Evolutionary conservation across 2,797 vertebrate species (phyloP).

Genomic region (Paguma larvata): DNA sequence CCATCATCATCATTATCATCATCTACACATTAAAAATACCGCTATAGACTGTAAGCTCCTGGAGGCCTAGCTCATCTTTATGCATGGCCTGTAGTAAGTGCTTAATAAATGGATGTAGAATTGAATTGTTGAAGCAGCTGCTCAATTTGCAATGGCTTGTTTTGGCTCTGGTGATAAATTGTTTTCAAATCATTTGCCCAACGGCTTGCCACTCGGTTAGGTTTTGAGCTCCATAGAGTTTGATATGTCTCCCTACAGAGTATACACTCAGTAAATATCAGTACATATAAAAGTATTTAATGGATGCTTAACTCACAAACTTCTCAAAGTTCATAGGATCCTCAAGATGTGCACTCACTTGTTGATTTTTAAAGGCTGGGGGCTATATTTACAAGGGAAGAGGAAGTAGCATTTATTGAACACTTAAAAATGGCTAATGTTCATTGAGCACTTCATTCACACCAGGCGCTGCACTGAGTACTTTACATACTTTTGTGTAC

Average conservation of each 20-base stretch:
- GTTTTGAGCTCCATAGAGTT: constrained; percentile 31
- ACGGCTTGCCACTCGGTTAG: not conserved
- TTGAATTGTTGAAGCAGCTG: constrained; percentile 54
- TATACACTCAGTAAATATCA: not conserved
- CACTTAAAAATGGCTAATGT: not conserved
- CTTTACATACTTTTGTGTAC: not conserved
- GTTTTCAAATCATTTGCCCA: constrained; percentile 66
- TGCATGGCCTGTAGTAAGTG: constrained; percentile 2
- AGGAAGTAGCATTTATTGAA: not conserved
- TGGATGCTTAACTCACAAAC: constrained; percentile 17
- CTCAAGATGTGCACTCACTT: not conserved
- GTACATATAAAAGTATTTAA: constrained; percentile 28
- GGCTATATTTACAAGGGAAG: constrained; percentile 11
- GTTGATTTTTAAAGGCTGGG: not conserved
- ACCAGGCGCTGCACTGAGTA: not conserved
- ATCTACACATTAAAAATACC: not conserved
- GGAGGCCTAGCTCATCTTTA: not conserved
- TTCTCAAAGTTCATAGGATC: constrained; percentile 3
- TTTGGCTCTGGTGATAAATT: constrained; percentile 50
- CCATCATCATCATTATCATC: not conserved
- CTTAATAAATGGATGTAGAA: constrained; percentile 54
- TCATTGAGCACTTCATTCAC: not conserved
- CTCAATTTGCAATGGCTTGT: constrained; percentile 45
- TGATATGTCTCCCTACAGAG: constrained; percentile 22
- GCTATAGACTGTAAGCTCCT: not conserved